Percentiles rank a stretch among this genome's conserved stretches.
These are phyloP conservation scores for Acanthornis magna DNA, from an alignment of 2,797 vertebrate species.

Conservation along the genomic window DNA sequence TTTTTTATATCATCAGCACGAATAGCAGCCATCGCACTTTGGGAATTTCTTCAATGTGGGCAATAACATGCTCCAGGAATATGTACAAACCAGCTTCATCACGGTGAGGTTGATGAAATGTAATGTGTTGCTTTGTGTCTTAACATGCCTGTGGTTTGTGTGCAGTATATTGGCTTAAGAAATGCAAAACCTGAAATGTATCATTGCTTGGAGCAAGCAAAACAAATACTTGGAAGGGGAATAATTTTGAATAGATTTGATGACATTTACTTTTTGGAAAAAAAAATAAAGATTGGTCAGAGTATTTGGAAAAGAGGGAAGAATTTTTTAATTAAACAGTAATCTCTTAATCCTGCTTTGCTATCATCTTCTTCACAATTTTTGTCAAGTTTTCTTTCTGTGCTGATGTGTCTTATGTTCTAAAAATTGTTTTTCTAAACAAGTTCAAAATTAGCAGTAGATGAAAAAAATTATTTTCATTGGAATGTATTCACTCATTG, in stretches of 20 bases:
- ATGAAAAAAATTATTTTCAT: not conserved
- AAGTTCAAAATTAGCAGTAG: not conserved
- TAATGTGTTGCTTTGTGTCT: not conserved
- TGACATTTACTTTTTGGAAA: not conserved
- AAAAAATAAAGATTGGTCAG: not conserved
- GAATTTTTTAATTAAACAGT: not conserved
- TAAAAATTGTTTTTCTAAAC: not conserved
- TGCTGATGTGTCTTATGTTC: not conserved
- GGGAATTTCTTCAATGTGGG: not conserved
- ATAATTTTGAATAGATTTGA: not conserved
- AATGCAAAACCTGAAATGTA: not conserved
- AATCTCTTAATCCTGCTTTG: not conserved
- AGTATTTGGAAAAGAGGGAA: not conserved
- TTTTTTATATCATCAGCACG: not conserved
- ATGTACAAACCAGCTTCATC: not conserved
- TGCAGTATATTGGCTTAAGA: not conserved
- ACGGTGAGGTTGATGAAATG: not conserved
- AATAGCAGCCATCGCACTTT: not conserved
- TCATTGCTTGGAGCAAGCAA: not conserved
- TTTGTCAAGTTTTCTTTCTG: not conserved
- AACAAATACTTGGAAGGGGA: not conserved
- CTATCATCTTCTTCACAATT: not conserved
- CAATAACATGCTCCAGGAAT: not conserved
- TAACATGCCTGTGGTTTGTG: constrained; percentile 16
- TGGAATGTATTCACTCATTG: not conserved